A percentile compares a stretch with the other conserved stretches of the same genome.
Conservation (phyloP, 2,888 invertebrate genomes). For the Eucera pruinosa region DNA sequence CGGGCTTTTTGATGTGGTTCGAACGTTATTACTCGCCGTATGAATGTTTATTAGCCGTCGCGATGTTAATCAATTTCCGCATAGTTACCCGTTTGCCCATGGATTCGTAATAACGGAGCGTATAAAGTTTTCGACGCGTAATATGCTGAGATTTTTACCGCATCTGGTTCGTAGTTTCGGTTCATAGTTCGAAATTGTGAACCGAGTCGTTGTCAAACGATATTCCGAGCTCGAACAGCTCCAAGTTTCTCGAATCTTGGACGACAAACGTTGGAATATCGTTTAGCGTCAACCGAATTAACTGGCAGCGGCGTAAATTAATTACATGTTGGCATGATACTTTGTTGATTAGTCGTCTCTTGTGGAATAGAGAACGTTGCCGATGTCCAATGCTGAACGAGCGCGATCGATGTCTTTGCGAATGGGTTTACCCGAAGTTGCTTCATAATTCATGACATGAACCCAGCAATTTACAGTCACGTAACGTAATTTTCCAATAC, state of each 20-base stretch:
- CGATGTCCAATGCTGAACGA: conserved; percentile 27
- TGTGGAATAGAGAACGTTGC: conserved; percentile 39
- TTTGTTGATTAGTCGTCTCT: conserved; percentile 57
- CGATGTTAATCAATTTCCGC: conserved; percentile 4
- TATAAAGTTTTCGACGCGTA: background rate
- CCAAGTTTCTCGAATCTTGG: conserved; percentile 9
- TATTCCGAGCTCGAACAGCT: background rate
- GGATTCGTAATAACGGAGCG: background rate
- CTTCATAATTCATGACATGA: too few species aligned
- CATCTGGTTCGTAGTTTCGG: background rate
- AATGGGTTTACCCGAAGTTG: too few species aligned
- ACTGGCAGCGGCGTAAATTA: conserved; percentile 36
- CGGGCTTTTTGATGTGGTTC: conserved; percentile 10
- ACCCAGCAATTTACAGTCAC: too few species aligned
- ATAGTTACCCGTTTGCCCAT: background rate
- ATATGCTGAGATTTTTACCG: background rate
- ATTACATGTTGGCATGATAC: conserved; percentile 35
- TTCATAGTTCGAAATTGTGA: background rate
- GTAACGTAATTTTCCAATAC: too few species aligned
- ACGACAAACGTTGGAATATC: conserved; percentile 22
- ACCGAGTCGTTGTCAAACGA: background rate
- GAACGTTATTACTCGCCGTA: conserved; percentile 6
- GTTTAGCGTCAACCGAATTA: conserved; percentile 23
- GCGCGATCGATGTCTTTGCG: too few species aligned
- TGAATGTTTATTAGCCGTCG: conserved; percentile 18